Percentiles rank a stretch among this genome's conserved stretches.
phyloP scores from a whole-genome alignment of 2,113 vertebrate genomes.

The Rhineura floridana region DNA sequence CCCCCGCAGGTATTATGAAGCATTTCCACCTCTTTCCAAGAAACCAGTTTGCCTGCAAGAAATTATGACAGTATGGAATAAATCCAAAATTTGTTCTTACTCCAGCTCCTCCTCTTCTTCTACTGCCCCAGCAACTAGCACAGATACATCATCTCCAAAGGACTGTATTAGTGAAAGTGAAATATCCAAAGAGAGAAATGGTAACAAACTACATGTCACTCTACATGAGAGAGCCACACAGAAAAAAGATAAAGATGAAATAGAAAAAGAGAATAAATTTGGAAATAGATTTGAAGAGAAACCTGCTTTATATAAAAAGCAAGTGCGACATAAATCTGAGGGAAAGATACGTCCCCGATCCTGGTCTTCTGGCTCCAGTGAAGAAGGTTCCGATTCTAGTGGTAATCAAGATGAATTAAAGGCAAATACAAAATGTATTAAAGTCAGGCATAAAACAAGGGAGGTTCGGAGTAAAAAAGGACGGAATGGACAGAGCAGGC shows the following conservation, averaged over 20 bases:
- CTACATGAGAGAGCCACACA: slow-evolving; percentile 78
- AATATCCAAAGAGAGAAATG: slow-evolving; percentile 79
- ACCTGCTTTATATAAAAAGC: slow-evolving; percentile 81
- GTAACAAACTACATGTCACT: slow-evolving; percentile 67
- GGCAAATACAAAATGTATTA: slow-evolving; percentile 82
- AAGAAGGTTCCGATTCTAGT: slow-evolving; percentile 95
- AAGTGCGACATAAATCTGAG: slow-evolving; percentile 85
- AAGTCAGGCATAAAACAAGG: slow-evolving; percentile 90
- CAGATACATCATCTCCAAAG: slow-evolving; percentile 92
- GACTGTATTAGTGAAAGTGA: slow-evolving; percentile 94
- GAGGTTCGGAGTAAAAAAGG: slow-evolving; percentile 87
- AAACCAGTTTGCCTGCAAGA: slow-evolving; percentile 98
- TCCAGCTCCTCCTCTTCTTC: slow-evolving; percentile 94
- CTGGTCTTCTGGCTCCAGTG: slow-evolving; percentile 97
- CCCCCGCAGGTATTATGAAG: slow-evolving; percentile 94
- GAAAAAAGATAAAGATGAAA: slow-evolving; percentile 85
- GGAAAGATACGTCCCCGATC: slow-evolving; percentile 91
- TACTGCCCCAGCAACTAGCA: slow-evolving; percentile 94
- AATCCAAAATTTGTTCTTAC: slow-evolving; percentile 89
- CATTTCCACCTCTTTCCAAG: slow-evolving; percentile 96
- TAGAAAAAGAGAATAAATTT: slow-evolving; percentile 90
- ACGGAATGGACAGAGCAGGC: slow-evolving; percentile 85
- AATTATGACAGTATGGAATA: slow-evolving; percentile 99
- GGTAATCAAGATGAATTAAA: slow-evolving; percentile 88
- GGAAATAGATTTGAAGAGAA: slow-evolving; percentile 77